phyloP scores from a whole-genome alignment of 2,797 vertebrate species.

The Lophius americanus region DNA sequence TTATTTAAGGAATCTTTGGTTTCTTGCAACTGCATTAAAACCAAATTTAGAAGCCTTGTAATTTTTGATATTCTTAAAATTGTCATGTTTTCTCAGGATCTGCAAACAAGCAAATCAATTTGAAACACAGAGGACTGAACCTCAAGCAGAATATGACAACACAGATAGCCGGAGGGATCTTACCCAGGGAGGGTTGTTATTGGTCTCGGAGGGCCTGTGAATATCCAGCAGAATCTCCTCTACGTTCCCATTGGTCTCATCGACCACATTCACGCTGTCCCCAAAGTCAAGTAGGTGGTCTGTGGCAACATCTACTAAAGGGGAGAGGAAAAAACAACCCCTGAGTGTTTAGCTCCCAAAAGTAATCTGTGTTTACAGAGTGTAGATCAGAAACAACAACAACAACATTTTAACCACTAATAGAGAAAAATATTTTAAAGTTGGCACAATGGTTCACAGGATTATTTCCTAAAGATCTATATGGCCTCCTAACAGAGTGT shows the following conservation, averaged over 20 bases:
- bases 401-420: no score
- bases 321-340: background rate
- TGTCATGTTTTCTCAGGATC: background rate
- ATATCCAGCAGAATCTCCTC: conserved; percentile 72
- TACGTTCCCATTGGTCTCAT: conserved; percentile 70
- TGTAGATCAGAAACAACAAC: background rate
- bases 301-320: conserved; percentile 79
- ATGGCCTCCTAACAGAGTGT: no score
- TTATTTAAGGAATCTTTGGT: no score
- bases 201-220: conserved; percentile 74
- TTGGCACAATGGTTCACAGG: no score
- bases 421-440: no score
- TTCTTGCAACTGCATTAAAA: background rate
- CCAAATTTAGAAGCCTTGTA: background rate
- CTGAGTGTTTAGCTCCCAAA: background rate
- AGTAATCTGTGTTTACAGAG: background rate
- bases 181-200: conserved; percentile 82
- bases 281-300: conserved; percentile 90
- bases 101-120: background rate
- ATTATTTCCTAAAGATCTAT: no score
- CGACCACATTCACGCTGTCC: conserved; percentile 66
- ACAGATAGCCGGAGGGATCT: conserved; percentile 30
- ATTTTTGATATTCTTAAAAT: background rate
- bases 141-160: background rate
- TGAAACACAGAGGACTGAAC: background rate